Percentiles rank a stretch among this genome's conserved stretches.
Evolutionary conservation across 2,113 vertebrate species (phyloP).

Genomic region (Pygoscelis antarcticus): DNA sequence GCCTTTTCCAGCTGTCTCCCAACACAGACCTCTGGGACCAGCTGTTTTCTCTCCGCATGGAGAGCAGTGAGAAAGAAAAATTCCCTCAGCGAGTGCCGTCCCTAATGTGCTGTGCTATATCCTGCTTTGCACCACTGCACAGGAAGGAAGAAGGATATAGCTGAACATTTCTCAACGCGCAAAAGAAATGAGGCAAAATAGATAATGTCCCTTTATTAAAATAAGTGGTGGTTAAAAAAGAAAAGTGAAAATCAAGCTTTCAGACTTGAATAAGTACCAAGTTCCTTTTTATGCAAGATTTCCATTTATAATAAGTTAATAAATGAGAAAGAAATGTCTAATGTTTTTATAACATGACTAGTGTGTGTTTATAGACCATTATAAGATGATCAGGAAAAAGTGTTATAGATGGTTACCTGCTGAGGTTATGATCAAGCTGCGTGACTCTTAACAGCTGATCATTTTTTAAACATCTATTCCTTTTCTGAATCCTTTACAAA

Average conservation of each 20-base stretch:
- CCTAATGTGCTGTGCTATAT: background rate
- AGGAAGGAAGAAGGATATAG: background rate
- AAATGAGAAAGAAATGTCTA: background rate
- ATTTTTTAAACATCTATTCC: background rate
- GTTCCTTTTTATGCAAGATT: background rate
- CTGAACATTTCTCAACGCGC: background rate
- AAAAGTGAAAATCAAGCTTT: background rate
- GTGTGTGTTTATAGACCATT: background rate
- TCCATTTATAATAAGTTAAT: background rate
- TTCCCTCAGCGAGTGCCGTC: background rate
- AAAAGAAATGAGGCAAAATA: conserved; percentile 6
- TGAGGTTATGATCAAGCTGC: background rate
- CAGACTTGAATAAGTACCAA: background rate
- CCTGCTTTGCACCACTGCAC: background rate
- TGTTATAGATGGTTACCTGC: background rate
- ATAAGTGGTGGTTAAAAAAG: background rate
- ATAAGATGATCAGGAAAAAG: background rate
- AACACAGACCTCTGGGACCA: background rate
- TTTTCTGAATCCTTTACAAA: background rate
- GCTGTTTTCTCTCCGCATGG: background rate
- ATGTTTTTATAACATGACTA: background rate
- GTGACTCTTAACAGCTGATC: background rate
- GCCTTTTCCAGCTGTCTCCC: background rate
- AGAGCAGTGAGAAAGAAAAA: background rate
- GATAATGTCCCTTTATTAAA: background rate